These are phyloP conservation scores for Aphidius gifuensis DNA, from an alignment of 1,140 invertebrate species.

Conservation along the genomic window DNA sequence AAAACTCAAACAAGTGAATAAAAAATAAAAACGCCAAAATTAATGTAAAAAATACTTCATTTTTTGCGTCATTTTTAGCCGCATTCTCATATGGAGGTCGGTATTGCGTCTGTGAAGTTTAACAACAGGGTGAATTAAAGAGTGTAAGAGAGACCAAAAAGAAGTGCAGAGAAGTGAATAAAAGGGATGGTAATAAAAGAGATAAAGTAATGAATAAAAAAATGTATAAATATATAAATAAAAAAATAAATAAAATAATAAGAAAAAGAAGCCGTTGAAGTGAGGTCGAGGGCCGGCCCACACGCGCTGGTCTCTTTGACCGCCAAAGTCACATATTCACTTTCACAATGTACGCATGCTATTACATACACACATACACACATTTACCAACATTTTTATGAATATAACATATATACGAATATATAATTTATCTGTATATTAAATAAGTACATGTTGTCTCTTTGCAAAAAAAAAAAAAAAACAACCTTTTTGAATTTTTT, in stretches of 20 bases:
- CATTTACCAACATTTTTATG: not conserved
- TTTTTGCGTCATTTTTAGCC: no score
- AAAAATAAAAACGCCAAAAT: no score
- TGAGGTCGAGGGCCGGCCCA: conserved; percentile 18
- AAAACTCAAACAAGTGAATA: no score
- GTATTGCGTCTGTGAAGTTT: no score
- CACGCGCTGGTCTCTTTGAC: conserved; percentile 6
- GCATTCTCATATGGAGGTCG: no score
- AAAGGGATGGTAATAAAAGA: conserved; percentile 4
- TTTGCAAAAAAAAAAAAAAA: not conserved
- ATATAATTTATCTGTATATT: not conserved
- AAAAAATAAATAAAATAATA: not conserved
- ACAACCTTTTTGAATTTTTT: no score
- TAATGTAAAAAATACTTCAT: no score
- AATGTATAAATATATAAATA: not conserved
- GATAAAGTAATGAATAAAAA: not conserved
- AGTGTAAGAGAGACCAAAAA: no score
- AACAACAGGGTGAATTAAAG: no score
- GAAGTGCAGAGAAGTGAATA: not conserved
- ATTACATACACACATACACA: no score
- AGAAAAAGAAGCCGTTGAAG: conserved; percentile 2
- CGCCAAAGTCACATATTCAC: conserved; percentile 9
- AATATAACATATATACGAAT: not conserved
- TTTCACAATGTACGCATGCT: no score
- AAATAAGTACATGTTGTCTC: conserved; percentile 13